These are phyloP conservation scores for Mesochorus sp. DNA, from an alignment of 2,888 invertebrate species.

Conservation along the genomic window DNA sequence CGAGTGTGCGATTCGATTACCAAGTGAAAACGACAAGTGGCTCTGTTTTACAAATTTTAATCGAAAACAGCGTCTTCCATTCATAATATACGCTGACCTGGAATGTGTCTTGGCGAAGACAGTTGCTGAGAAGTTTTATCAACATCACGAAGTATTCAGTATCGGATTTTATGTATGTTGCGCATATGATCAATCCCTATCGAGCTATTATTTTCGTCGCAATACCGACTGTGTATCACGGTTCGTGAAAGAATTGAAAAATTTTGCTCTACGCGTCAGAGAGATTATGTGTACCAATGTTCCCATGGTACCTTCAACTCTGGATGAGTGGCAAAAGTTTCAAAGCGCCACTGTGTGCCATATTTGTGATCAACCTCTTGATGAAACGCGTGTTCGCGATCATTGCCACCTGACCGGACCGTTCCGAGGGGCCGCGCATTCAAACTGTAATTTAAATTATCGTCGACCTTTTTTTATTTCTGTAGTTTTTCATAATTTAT, in stretches of 20 bases:
- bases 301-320: background rate
- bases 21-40: background rate
- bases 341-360: slow-evolving; percentile 26
- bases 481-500: slow-evolving; percentile 58
- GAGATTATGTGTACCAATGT: background rate
- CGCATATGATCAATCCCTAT: background rate
- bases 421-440: slow-evolving; percentile 60
- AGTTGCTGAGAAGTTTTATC: no score
- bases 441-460: slow-evolving; percentile 63
- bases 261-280: background rate
- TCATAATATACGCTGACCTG: background rate
- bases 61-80: background rate
- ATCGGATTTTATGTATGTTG: background rate
- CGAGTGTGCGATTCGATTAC: background rate
- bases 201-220: background rate
- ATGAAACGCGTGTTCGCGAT: slow-evolving; percentile 30
- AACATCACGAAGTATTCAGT: background rate
- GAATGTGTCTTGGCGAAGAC: background rate
- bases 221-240: background rate
- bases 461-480: slow-evolving; percentile 63
- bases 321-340: background rate
- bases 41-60: background rate
- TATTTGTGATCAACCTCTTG: slow-evolving; percentile 56
- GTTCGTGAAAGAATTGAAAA: background rate
- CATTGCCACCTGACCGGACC: slow-evolving; percentile 15